A percentile compares a stretch with the other conserved stretches of the same genome.
phyloP scores from a whole-genome alignment of 1,140 invertebrate genomes.

The Melipona quadrifasciata region DNA sequence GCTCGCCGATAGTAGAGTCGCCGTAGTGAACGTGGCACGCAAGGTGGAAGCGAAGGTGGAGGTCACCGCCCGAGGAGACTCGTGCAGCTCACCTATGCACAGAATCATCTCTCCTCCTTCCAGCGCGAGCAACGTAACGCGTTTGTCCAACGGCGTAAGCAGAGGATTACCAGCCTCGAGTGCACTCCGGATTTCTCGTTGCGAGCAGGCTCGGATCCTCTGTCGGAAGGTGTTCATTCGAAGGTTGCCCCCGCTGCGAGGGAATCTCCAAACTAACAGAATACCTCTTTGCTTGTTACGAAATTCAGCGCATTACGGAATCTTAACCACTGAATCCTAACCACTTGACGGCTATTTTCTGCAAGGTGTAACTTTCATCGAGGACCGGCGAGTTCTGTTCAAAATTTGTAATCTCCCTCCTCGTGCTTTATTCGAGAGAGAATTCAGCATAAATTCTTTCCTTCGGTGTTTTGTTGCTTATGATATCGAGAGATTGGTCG shows the following conservation, averaged over 20 bases:
- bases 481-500: no score
- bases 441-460: no score
- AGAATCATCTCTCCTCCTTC: constrained; percentile 55
- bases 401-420: no score
- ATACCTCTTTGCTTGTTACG: neutral
- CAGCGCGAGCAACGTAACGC: constrained; percentile 48
- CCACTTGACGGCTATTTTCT: no score
- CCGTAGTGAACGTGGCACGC: constrained; percentile 21
- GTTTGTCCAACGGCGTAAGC: constrained; percentile 25
- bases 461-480: no score
- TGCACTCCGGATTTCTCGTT: constrained; percentile 34
- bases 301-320: neutral
- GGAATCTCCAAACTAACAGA: neutral
- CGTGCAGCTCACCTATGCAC: constrained; percentile 67
- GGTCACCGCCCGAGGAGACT: constrained; percentile 77
- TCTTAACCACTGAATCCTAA: no score
- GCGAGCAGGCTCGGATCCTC: constrained; percentile 14
- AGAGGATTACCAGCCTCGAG: constrained; percentile 14
- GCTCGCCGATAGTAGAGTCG: neutral
- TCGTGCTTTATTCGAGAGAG: no score
- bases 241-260: constrained; percentile 32
- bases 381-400: no score
- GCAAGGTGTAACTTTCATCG: no score
- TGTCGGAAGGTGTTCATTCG: constrained; percentile 47
- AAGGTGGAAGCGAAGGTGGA: constrained; percentile 68